Evolutionary conservation across 2,888 invertebrate species (phyloP), one percentile per base, ranked within the genome.

Genomic region (Ptychoptera albimana): DNA sequence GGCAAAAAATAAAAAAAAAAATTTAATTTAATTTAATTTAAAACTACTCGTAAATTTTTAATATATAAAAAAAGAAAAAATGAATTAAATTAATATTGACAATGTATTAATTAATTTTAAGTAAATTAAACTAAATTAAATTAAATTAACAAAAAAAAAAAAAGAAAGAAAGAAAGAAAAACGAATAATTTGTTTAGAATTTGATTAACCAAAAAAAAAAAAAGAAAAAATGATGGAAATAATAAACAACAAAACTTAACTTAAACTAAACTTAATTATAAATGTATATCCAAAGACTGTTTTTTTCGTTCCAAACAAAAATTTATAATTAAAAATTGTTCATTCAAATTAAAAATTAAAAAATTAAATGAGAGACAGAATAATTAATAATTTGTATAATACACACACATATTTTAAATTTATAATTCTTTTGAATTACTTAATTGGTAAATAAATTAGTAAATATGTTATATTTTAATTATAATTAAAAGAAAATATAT

Each of bases 221-320:
- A 45, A 34, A 45, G 45, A 46, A 49, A 45, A 56, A 59, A 61
- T 57, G 55, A 37, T 15, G 31, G 4, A 12, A 29, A 30, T 44
- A 10, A 23, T 39, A n/a, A 44, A 44, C 16, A 32, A 13, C 23
- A 41, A 15, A 42, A 41, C 39, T 37, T 46, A 42, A 46, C 40
- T 46, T 37, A 35, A 34, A 43, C 39, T 42, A 43, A 39, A 37
- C 37, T 43, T 31, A 44, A 45, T 43, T 32, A 44, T 15, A 32
- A 42, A 42, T 41, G 39, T 59, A 58, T 64, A 64, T 63, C 64
- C 63, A 64, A 65, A 65, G 64, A 65, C 64, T 65, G 64, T 65
- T 64, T 65, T n/a, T 64, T 63, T 45, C 45, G 64, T 65, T 65
- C 60, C 62, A 64, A n/a, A 61, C 60, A 60, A 58, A 57, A 46